Percentiles rank a stretch among this genome's conserved stretches.
These are phyloP conservation scores for Atta cephalotes DNA, from an alignment of 1,140 invertebrate genomes.

Conservation along the genomic window DNA sequence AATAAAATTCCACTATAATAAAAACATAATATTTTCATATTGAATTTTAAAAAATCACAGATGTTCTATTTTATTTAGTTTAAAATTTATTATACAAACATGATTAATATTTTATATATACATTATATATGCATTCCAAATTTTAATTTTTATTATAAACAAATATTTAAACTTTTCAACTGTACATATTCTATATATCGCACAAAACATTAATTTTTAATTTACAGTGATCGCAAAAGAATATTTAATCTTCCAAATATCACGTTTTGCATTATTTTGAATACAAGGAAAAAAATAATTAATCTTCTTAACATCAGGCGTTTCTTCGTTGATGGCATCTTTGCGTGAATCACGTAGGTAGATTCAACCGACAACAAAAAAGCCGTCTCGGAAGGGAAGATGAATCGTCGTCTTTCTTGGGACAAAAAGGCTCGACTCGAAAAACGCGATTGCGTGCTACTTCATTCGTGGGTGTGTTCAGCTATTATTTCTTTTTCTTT, in stretches of 20 bases:
- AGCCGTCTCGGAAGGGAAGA: not conserved
- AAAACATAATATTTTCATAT: not conserved
- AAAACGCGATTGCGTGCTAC: constrained; percentile 44
- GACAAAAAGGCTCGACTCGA: constrained; percentile 12
- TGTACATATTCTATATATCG: not conserved
- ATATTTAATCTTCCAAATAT: not conserved
- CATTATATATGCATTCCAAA: not conserved
- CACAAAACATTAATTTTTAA: not conserved
- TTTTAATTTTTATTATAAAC: not conserved
- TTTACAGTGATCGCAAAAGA: not conserved
- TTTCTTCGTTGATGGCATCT: constrained; percentile 32
- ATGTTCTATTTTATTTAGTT: not conserved
- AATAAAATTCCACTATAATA: not conserved
- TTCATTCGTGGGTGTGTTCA: constrained; percentile 41
- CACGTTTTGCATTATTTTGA: not conserved
- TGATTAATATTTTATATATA: not conserved
- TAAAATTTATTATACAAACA: not conserved
- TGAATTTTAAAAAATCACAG: not conserved
- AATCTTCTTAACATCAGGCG: not conserved
- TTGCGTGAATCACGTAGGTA: constrained; percentile 41
- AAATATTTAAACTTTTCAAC: not conserved
- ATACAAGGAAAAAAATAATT: constrained; percentile 3
- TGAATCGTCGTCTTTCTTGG: constrained; percentile 40
- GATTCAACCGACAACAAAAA: constrained; percentile 1
- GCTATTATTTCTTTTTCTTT: constrained; percentile 14